A percentile compares a stretch with the other conserved stretches of the same genome.
These are phyloP conservation scores for Camelus bactrianus DNA, from an alignment of 2,113 vertebrate species.

Conservation along the genomic window DNA sequence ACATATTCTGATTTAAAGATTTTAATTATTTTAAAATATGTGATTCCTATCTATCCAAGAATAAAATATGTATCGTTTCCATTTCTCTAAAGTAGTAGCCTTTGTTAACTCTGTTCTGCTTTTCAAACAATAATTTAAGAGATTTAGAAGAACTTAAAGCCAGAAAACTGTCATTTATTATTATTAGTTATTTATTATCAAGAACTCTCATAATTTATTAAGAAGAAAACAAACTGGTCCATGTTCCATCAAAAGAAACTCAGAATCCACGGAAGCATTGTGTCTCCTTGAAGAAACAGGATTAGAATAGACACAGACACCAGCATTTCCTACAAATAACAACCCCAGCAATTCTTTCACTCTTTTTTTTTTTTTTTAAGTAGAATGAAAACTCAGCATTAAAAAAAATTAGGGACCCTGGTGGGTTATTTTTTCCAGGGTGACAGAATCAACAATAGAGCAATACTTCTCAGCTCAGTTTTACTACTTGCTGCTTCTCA, in stretches of 20 bases:
- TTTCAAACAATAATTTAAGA: slow-evolving; percentile 31
- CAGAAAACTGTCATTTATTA: not conserved
- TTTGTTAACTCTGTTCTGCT: not conserved
- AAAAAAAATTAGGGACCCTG: not conserved
- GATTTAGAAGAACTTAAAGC: not conserved
- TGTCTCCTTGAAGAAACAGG: not conserved
- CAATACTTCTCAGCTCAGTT: not conserved
- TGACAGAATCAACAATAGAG: not conserved
- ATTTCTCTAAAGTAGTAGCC: not conserved
- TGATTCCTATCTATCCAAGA: not conserved
- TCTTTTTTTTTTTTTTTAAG: not conserved
- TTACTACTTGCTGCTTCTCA: not conserved
- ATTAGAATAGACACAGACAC: not conserved
- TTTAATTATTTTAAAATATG: slow-evolving; percentile 47
- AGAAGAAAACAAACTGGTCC: not conserved
- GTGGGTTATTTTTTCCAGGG: not conserved
- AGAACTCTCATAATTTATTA: not conserved
- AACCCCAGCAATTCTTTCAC: not conserved
- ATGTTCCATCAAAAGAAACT: not conserved
- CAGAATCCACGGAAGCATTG: not conserved
- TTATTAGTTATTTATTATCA: not conserved
- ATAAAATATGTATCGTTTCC: not conserved
- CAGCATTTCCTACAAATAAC: not conserved
- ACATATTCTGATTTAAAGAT: not conserved
- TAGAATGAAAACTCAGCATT: not conserved